Percentiles rank a stretch among this genome's conserved stretches.
Evolutionary conservation across 2,888 invertebrate genomes (phyloP).

Genomic region (Leptinotarsa haldemani): DNA sequence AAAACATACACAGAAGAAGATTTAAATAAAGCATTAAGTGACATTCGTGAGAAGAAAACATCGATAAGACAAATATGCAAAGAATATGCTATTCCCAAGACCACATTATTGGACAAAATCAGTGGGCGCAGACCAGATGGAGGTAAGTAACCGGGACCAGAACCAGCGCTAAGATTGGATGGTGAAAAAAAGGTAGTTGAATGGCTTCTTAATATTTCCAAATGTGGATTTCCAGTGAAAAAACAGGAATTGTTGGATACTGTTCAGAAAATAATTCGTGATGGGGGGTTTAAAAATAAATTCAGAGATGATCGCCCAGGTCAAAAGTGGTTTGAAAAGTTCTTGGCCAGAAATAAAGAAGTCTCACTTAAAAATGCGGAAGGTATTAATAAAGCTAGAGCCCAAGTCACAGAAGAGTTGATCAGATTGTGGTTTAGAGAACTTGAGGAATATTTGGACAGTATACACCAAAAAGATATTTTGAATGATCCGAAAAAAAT

Average conservation of each 20-base stretch:
- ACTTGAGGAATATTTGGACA: neutral
- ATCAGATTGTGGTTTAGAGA: constrained; percentile 2
- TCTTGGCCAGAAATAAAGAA: neutral
- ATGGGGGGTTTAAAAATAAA: neutral
- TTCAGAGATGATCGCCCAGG: constrained; percentile 26
- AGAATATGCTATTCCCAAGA: constrained; percentile 24
- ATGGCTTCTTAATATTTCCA: constrained; percentile 9
- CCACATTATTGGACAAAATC: constrained; percentile 26
- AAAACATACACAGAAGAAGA: neutral
- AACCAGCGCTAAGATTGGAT: constrained; percentile 23
- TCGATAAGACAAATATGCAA: constrained; percentile 19
- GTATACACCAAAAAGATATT: constrained; percentile 23
- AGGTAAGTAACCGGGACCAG: constrained; percentile 11
- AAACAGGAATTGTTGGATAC: constrained; percentile 20
- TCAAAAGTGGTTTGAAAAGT: constrained; percentile 20
- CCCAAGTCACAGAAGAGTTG: constrained; percentile 7
- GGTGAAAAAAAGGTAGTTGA: constrained; percentile 22
- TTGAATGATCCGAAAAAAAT: constrained; percentile 9
- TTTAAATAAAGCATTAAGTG: constrained; percentile 1
- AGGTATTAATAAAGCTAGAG: constrained; percentile 10
- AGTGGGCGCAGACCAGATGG: constrained; percentile 25
- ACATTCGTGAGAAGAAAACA: constrained; percentile 14
- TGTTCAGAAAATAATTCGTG: constrained; percentile 3
- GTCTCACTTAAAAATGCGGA: neutral
- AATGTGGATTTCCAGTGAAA: constrained; percentile 27